Evolutionary conservation across 2,113 vertebrate species (phyloP).

Genomic region (Microtus pennsylvanicus): DNA sequence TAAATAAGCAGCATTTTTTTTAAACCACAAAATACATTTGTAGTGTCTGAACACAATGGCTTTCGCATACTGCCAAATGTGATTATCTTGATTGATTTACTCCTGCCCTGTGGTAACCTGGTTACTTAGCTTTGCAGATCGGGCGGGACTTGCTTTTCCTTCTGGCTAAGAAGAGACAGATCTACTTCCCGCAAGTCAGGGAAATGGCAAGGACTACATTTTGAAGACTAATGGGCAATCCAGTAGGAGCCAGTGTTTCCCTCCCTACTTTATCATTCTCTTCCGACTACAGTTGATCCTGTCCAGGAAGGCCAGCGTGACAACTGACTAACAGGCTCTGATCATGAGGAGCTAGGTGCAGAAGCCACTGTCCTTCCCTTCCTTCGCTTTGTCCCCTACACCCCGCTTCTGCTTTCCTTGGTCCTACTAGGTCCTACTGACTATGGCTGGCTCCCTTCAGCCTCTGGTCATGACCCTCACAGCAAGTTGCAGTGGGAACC

Average conservation of each 20-base stretch:
- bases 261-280: neutral
- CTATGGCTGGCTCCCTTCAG: neutral
- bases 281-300: neutral
- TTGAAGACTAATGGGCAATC: neutral
- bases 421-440: neutral
- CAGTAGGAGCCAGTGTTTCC: neutral
- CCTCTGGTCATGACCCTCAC: rapidly evolving
- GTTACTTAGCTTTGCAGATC: conserved; percentile 76
- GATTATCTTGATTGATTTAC: conserved; percentile 82
- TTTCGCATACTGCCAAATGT: conserved; percentile 79
- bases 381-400: neutral
- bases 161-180: conserved; percentile 65
- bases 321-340: neutral
- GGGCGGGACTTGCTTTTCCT: conserved; percentile 36
- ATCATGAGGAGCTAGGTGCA: neutral
- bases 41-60: conserved; percentile 77
- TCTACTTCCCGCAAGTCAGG: neutral
- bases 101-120: conserved; percentile 79
- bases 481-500: neutral
- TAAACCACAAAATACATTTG: conserved; percentile 82
- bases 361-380: neutral
- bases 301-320: neutral
- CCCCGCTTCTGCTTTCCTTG: neutral
- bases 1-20: conserved; percentile 78
- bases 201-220: neutral